Base-by-base conservation (phyloP, 2,113 vertebrate genomes). In the Varanus komodoensis region DNA sequence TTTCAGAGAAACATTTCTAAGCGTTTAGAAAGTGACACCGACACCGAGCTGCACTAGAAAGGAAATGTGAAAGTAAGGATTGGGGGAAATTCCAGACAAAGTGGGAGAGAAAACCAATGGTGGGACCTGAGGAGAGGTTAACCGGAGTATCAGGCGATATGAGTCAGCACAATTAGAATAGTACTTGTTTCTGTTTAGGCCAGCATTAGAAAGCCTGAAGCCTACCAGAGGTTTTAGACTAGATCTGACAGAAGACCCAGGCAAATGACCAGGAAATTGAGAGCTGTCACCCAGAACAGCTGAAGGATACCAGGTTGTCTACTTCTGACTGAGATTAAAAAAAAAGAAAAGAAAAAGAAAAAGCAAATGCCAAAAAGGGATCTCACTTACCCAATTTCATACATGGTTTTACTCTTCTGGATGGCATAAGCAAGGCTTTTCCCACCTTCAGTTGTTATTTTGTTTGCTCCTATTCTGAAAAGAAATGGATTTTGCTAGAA, bases 401-500 rank as follows among this genome's bases (percentile, higher is more conserved):
- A 96, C 95, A 99, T 98, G 0, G 97, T 98, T 32, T 94, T 97
- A 97, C 98, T 99, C 89, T 97, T 98, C 96, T 98, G 96, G 92
- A 99, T 97, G 2, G 98, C 98, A 69, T 86, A 92, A 89, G 98
- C 99, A 79, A 99, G 96, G 91, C 94, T 96, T 84, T 94, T 98
- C 11, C 98, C 99, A 84, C 99, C 99, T 88, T 98, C 97, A 0
- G 96, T 95, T 0, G 99, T 99, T 93, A 99, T 98, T 88, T 97
- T 97, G 97, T 99, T 99, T 92, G 97, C 97, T 78, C 99, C 99
- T 77, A 99, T 94, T 96, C 99, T 99, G 92, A 74, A 92, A 32
- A 95, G 88, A 91, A 95, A 94, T 1, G 82, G 3, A 75, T 2
- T 73, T 54, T 80, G n/a, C 77, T 86, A 84, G 90, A 52, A 64